Conservation (phyloP, 2,797 vertebrate species). For the Cetoscarus ocellatus region DNA sequence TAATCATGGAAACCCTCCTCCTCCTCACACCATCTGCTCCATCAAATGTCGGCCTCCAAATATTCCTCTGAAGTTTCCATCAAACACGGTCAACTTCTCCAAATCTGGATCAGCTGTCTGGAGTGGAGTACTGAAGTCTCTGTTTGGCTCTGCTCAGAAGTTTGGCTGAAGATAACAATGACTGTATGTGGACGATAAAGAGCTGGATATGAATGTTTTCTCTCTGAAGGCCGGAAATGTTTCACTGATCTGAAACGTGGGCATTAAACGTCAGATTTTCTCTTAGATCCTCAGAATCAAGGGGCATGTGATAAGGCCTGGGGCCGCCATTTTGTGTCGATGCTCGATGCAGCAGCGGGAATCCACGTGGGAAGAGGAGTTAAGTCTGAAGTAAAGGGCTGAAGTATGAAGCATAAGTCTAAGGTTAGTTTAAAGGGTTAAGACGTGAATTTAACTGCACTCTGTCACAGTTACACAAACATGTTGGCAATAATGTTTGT, state of each 20-base stretch:
- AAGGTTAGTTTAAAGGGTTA: no score
- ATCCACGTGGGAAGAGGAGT: not conserved
- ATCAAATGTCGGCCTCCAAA: slow-evolving; percentile 23
- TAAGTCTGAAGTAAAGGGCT: no score
- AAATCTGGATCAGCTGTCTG: slow-evolving; percentile 13
- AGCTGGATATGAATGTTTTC: not conserved
- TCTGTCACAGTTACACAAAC: no score
- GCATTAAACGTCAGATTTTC: slow-evolving; percentile 12
- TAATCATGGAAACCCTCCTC: slow-evolving; percentile 19
- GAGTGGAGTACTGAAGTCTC: not conserved
- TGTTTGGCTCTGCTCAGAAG: not conserved
- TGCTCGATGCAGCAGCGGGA: not conserved
- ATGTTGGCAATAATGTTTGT: no score
- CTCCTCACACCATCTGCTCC: slow-evolving; percentile 44
- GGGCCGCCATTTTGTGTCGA: slow-evolving; percentile 1
- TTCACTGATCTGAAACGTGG: slow-evolving; percentile 6
- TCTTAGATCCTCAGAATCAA: slow-evolving; percentile 15
- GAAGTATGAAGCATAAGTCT: no score
- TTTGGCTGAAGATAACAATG: not conserved
- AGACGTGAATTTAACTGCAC: no score
- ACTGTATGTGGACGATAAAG: not conserved
- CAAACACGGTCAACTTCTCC: slow-evolving; percentile 14
- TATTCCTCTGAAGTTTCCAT: slow-evolving; percentile 37
- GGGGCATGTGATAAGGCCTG: not conserved
- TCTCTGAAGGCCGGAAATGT: not conserved